Evolutionary conservation across 2,797 vertebrate species (phyloP), one percentile per base, ranked within the genome.

Genomic region (Aeoliscus strigatus): DNA sequence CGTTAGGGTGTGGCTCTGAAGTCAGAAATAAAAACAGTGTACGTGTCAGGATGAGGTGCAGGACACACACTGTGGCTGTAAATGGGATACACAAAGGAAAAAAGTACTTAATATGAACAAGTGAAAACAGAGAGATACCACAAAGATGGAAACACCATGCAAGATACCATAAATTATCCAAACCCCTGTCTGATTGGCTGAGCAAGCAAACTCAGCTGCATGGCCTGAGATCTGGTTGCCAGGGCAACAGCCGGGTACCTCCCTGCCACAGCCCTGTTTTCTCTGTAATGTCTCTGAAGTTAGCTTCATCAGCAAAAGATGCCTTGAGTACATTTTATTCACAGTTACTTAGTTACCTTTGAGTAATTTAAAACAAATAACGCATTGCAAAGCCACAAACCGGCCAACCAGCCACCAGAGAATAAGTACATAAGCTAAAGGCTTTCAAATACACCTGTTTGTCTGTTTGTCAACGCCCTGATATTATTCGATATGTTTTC

Each of bases 141-240:
- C 13, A 27, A 43, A 71, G 52, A 55, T 39, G 33, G 27, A 55
- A 2, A 37, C 66, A 77, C 74, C 68, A 70, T 62, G 43, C 43
- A 78, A 66, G 65, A 72, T 46, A 32, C 56, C 33, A 83, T 84
- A 50, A 83, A 82, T 82, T 75, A 84, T 80, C 77, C 47, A 82
- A 55, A 28, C 54, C 36, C 34, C 27, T 16, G 6, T 70, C 67
- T 81, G 81, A 88, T 84, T 84, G 85, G 85, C 62, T 76, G 66
- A 74, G 42, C 39, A 57, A 34, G 72, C 60, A 70, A 67, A 72
- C 77, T 73, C 71, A 63, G 66, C 51, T 57, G 63, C 64, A 77
- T 82, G 73, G 75, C 61, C 66, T 66, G 70, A 86, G 70, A 63
- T 81, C 28, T 66, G 80, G 86, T 88, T 87, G 81, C 85, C 66